Evolutionary conservation across 2,113 vertebrate species (phyloP), one percentile per base, ranked within the genome.

Genomic region (Copsychus sechellarum): DNA sequence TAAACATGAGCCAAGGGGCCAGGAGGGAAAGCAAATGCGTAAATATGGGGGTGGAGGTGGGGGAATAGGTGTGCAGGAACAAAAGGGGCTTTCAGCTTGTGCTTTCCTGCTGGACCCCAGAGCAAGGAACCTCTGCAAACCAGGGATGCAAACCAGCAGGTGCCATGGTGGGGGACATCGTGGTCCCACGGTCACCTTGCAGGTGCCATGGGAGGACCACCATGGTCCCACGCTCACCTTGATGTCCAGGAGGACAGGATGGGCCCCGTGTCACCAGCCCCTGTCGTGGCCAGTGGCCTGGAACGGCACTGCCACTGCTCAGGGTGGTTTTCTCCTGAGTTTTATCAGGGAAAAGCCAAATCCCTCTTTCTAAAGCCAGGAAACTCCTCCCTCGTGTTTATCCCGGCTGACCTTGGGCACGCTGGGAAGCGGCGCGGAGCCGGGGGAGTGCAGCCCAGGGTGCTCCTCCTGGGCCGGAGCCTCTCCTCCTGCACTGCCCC

Each of bases 251-350:
- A 33, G 73, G 21, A 51, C 74, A 81, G 28, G n/a, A 38, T 20
- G 64, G 69, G 23, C 28, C 23, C n/a, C 38, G 3, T 11, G 14
- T 7, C 73, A 45, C 64, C 45, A 61, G 64, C 54, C n/a, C 28
- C 11, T 14, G 12, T 3, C 0, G 0, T 1, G 33, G 47, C 53
- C 5, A 5, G 62, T 2, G 43, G 26, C 5, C n/a, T 1, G 7
- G 87, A 74, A 54, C 3, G 8, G 51, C 1, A 1, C 42, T 2
- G 12, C 19, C 14, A 29, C 56, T 67, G 71, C 80, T 34, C 24
- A 14, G 34, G 26, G 14, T 45, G 76, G 29, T 77, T 92, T 83
- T 57, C 79, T 69, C 76, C 34, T 5, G 33, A 9, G 9, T 74
- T 84, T 72, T 72, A 72, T 71, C 81, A 76, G 61, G 47, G 78